A percentile compares a stretch with the other conserved stretches of the same genome.
Conservation (phyloP, 2,888 invertebrate species). For the Deladenus siricidicola region DNA sequence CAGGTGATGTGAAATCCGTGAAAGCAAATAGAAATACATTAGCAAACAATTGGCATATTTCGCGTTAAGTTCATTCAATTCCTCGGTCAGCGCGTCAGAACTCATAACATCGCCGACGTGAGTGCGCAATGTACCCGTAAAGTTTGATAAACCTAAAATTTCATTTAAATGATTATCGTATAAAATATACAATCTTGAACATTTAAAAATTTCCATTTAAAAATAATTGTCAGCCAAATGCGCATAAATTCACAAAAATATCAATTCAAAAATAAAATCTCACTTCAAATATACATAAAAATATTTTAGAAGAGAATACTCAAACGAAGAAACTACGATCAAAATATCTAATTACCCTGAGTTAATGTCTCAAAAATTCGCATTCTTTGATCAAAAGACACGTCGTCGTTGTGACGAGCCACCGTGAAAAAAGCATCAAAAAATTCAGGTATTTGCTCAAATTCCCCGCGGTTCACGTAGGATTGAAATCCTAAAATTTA, state of each 20-base stretch:
- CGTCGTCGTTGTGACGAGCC: slow-evolving; percentile 10
- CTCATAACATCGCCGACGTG: slow-evolving; percentile 3
- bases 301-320: no score
- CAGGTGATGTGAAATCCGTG: slow-evolving; percentile 10
- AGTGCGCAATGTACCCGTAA: background rate
- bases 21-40: slow-evolving; percentile 17
- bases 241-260: no score
- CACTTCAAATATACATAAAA: no score
- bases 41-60: slow-evolving; percentile 16
- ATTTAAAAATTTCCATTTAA: background rate
- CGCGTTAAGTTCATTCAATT: background rate
- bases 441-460: slow-evolving; percentile 1
- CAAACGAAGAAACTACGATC: no score
- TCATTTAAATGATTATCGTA: background rate
- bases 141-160: slow-evolving; percentile 6
- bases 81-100: background rate
- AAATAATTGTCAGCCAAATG: no score
- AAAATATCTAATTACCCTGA: no score
- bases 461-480: background rate
- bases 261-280: no score
- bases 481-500: background rate
- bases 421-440: slow-evolving; percentile 16
- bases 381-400: background rate
- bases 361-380: background rate
- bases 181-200: background rate